These are phyloP conservation scores for Andricus quercusramuli DNA, from an alignment of 2,888 invertebrate species.

Conservation along the genomic window DNA sequence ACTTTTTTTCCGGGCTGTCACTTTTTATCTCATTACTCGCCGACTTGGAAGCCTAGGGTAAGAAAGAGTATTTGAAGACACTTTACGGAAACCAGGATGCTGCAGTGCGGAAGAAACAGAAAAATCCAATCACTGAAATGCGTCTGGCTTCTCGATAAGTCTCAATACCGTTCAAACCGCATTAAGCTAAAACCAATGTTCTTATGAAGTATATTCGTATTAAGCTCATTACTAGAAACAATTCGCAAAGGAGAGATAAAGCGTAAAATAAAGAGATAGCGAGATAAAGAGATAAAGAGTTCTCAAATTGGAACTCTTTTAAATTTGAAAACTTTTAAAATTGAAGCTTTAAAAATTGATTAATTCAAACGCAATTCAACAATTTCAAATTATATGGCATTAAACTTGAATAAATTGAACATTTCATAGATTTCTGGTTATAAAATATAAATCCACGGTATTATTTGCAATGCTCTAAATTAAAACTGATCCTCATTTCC, in stretches of 20 bases:
- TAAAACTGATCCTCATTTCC: no score
- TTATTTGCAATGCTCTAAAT: no score
- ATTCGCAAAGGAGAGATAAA: not conserved
- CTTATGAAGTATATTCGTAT: not conserved
- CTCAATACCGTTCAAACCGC: constrained; percentile 7
- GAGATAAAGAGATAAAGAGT: no score
- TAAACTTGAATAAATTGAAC: no score
- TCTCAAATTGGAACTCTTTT: no score
- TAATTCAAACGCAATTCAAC: no score
- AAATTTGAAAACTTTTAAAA: no score
- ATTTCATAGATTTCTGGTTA: no score
- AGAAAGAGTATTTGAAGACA: constrained; percentile 18
- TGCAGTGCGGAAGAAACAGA: constrained; percentile 34
- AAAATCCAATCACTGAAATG: constrained; percentile 38
- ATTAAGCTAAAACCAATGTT: constrained; percentile 18
- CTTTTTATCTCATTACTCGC: constrained; percentile 39
- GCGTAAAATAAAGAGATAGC: no score
- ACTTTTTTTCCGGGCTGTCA: constrained; percentile 14
- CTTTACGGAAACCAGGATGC: constrained; percentile 16
- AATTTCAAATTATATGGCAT: no score
- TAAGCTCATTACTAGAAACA: constrained; percentile 5
- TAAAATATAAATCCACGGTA: no score
- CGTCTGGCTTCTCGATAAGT: constrained; percentile 32
- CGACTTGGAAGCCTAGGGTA: constrained; percentile 18
- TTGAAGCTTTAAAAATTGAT: no score